Evolutionary conservation across 2,888 invertebrate genomes (phyloP).

Genomic region (Lasioglossum morio): DNA sequence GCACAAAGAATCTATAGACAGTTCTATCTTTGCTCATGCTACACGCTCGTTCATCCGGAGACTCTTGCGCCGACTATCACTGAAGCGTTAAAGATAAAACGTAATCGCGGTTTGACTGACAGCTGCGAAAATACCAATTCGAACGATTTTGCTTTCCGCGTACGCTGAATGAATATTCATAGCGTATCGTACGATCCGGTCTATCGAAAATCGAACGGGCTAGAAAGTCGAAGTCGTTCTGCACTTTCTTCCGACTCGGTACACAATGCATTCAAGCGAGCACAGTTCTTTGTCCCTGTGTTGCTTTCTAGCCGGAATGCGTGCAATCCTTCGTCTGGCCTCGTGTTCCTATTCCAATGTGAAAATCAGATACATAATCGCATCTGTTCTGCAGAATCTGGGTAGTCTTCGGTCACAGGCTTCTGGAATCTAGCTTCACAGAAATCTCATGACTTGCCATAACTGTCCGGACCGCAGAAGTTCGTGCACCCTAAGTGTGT

Average conservation of each 20-base stretch:
- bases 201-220: constrained; percentile 54
- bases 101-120: not conserved
- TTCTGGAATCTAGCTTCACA: not conserved
- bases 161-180: constrained; percentile 38
- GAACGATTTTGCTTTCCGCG: constrained; percentile 1
- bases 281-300: constrained; percentile 10
- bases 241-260: constrained; percentile 48
- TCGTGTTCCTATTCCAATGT: constrained; percentile 5
- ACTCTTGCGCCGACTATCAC: not conserved
- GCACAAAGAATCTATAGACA: constrained; percentile 1
- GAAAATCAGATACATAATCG: constrained; percentile 2
- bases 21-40: not conserved
- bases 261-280: constrained; percentile 30
- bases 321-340: constrained; percentile 2
- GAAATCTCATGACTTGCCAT: not conserved
- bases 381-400: not conserved
- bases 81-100: constrained; percentile 8
- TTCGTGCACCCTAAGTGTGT: not conserved
- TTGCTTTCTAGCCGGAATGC: constrained; percentile 19
- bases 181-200: constrained; percentile 17
- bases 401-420: not conserved
- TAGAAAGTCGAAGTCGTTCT: constrained; percentile 54
- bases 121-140: not conserved
- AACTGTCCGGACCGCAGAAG: not conserved
- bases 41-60: not conserved